A percentile compares a stretch with the other conserved stretches of the same genome.
These are phyloP conservation scores for Leptinotarsa haldemani DNA, from an alignment of 2,888 invertebrate genomes.

Conservation along the genomic window DNA sequence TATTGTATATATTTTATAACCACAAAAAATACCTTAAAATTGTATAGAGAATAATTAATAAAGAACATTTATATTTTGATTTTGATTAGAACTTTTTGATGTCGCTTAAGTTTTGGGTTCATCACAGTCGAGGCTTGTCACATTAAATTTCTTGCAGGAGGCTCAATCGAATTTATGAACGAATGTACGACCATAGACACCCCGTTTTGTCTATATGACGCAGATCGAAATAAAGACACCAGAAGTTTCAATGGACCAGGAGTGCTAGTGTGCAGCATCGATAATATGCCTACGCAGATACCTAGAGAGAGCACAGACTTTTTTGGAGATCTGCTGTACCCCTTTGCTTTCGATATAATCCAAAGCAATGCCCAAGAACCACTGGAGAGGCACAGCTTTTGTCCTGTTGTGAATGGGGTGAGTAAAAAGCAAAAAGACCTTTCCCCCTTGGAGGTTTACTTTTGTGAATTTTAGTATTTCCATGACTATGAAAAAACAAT, in stretches of 20 bases:
- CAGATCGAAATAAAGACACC: constrained; percentile 96
- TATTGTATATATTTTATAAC: too few relatives aligned
- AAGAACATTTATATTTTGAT: too few relatives aligned
- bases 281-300: constrained; percentile 99
- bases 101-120: too few relatives aligned
- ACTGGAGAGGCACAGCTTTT: constrained; percentile 81
- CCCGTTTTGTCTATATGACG: constrained; percentile 99
- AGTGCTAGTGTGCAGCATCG: constrained; percentile 98
- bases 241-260: constrained; percentile 97
- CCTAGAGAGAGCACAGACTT: constrained; percentile 97
- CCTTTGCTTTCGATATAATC: constrained; percentile 90
- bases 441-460: too few relatives aligned
- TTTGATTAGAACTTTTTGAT: background rate
- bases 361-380: constrained; percentile 82
- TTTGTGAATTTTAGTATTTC: too few relatives aligned
- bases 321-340: constrained; percentile 93
- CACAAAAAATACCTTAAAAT: too few relatives aligned
- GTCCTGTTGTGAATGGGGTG: constrained; percentile 77
- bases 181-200: constrained; percentile 99
- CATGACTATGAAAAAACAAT: too few relatives aligned
- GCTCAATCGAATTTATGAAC: constrained; percentile 95
- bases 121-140: background rate
- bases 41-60: too few relatives aligned
- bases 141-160: constrained; percentile 42
- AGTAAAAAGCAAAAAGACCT: constrained; percentile 51